These are phyloP conservation scores for Chrysogorgia sp. DNA, from an alignment of 92 coral and sea anemone species.

Conservation along the genomic window DNA sequence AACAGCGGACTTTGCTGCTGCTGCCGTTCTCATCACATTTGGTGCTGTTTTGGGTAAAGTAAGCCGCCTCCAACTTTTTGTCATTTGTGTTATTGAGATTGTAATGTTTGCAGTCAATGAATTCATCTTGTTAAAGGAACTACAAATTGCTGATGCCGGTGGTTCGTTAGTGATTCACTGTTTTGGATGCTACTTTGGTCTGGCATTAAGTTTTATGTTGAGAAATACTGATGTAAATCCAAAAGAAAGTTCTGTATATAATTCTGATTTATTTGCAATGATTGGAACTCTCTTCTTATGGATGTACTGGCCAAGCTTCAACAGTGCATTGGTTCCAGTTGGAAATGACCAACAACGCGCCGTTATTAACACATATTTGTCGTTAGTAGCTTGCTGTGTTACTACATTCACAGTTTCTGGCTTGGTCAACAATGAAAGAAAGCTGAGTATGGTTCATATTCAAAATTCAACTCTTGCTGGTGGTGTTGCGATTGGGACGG, in stretches of 20 bases:
- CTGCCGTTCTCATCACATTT: constrained; percentile 68
- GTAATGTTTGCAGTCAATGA: constrained; percentile 66
- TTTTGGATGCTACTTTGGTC: constrained; percentile 73
- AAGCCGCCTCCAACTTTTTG: constrained; percentile 68
- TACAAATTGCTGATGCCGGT: constrained; percentile 70
- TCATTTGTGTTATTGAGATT: constrained; percentile 65
- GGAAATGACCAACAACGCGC: constrained; percentile 76
- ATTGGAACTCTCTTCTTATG: constrained; percentile 90
- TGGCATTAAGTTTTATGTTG: constrained; percentile 63
- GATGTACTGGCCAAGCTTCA: constrained; percentile 99
- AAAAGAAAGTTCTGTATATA: constrained; percentile 64
- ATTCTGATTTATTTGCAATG: constrained; percentile 72
- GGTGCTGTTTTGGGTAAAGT: constrained; percentile 77
- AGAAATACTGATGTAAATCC: constrained; percentile 37
- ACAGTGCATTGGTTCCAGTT: constrained; percentile 75
- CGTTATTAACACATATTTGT: constrained; percentile 87
- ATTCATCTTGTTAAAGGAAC: constrained; percentile 56
- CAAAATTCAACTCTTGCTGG: constrained; percentile 97
- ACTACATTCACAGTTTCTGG: constrained; percentile 80
- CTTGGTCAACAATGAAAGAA: constrained; percentile 60
- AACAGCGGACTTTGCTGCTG: constrained; percentile 71
- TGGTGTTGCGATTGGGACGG: constrained; percentile 95
- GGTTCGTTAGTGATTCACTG: constrained; percentile 70
- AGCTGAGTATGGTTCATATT: constrained; percentile 86
- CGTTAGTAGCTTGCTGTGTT: constrained; percentile 82